Conservation (phyloP, 2,797 vertebrate genomes). For the Microctenopoma lineatum region DNA sequence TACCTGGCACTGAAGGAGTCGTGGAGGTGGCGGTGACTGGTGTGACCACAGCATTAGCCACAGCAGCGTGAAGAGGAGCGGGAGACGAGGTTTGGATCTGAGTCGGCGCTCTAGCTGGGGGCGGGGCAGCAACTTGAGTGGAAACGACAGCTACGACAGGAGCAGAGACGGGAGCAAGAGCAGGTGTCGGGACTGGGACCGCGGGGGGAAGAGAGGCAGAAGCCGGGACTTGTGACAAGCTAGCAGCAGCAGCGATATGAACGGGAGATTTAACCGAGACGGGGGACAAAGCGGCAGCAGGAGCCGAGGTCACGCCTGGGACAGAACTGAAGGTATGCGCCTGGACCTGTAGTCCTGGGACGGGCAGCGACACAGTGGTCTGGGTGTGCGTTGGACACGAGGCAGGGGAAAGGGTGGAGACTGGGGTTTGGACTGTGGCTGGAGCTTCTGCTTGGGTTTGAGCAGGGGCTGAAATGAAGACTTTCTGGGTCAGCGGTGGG, state of each 20-base stretch:
- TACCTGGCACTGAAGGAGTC: slow-evolving; percentile 90
- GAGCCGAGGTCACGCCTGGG: slow-evolving; percentile 32
- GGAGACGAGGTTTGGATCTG: slow-evolving; percentile 62
- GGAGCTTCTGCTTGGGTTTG: slow-evolving; percentile 29
- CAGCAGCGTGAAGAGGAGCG: slow-evolving; percentile 57
- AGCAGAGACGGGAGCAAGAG: slow-evolving; percentile 62
- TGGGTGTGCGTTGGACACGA: slow-evolving; percentile 34
- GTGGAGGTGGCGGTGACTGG: slow-evolving; percentile 79
- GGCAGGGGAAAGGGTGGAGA: slow-evolving; percentile 5
- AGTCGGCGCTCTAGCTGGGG: slow-evolving; percentile 55
- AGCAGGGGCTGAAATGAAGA: slow-evolving; percentile 2
- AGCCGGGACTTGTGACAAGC: slow-evolving; percentile 22
- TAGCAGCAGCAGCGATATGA: slow-evolving; percentile 22
- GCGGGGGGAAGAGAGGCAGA: slow-evolving; percentile 60
- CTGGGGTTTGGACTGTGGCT: slow-evolving; percentile 25
- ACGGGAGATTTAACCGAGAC: slow-evolving; percentile 11
- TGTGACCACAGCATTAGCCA: slow-evolving; percentile 73
- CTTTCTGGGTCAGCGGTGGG: slow-evolving; percentile 20
- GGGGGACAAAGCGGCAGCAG: slow-evolving; percentile 38
- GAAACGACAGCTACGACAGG: slow-evolving; percentile 63
- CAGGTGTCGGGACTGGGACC: slow-evolving; percentile 59
- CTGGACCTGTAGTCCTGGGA: slow-evolving; percentile 49
- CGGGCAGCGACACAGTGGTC: slow-evolving; percentile 6
- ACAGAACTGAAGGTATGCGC: slow-evolving; percentile 20
- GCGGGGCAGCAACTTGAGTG: slow-evolving; percentile 53